Base-by-base conservation (phyloP, 2,113 vertebrate species). In the Ploceus nigricollis region DNA sequence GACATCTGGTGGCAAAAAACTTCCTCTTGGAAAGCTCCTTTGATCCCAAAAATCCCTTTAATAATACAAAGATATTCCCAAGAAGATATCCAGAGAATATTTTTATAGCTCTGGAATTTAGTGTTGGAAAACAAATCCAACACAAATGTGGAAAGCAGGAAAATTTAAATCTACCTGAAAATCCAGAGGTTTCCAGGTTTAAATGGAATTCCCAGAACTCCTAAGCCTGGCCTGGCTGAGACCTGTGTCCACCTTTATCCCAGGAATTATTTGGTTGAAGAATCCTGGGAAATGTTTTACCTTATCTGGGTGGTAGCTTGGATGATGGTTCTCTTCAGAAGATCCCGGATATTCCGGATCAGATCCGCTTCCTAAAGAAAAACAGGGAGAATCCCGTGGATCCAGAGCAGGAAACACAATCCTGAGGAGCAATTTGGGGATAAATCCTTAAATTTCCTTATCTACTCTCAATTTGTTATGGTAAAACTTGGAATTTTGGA, bases 331-430 rank as follows among this genome's bases (percentile, higher is more conserved):
- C 98, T 98, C 70, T 98, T 99, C 95, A 99, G 97, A 35, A 99
- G 98, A 69, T 99, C 98, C 92, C 99, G 99, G 44, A 99, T 47
- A 61, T 97, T 99, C 93, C 97, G 97, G 97, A 99, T 98, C 21
- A 99, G 98, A 45, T 99, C 99, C 1, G 98, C 98, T 92, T 99
- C 99, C 99, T 99, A 73, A 42, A 51, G 17, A 68, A 94, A 93
- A 95, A 85, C 9, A 90, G 15, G n/a, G 54, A 97, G 19, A 87
- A 6, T 44, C 57, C 58, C 54, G 4, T 78, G 85, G 20, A 77
- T 3, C 39, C 50, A 17, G 22, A 30, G 69, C 23, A 50, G 58
- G 6, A 22, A 15, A 25, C 6, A 18, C 15, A 18, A 7, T 3
- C 73, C 42, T 17, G 14, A 47, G 58, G 17, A 87, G 63, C 18